phyloP scores from a whole-genome alignment of 2,888 invertebrate genomes.

The Cerastis rubricosa region DNA sequence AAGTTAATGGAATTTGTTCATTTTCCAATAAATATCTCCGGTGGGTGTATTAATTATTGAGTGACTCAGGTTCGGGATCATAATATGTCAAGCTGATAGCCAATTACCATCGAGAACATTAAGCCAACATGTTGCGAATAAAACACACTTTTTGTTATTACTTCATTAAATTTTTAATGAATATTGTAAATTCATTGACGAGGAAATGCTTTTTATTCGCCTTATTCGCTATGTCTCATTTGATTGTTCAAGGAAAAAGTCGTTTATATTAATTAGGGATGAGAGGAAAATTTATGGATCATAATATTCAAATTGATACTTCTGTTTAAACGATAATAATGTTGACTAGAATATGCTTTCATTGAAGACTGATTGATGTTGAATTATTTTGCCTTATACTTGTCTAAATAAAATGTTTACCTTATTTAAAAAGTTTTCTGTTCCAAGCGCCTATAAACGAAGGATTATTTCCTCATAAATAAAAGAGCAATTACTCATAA shows the following conservation, averaged over 20 bases:
- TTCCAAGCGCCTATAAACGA: neutral
- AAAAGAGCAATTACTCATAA: conserved; percentile 38
- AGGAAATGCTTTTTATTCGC: conserved; percentile 5
- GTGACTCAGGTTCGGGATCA: conserved; percentile 64
- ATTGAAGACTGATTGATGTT: too few species aligned
- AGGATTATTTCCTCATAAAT: conserved; percentile 23
- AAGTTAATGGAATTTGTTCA: conserved; percentile 71
- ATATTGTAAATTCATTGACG: conserved; percentile 37
- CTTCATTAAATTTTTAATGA: conserved; percentile 51
- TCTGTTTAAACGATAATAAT: conserved; percentile 21
- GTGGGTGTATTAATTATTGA: conserved; percentile 72
- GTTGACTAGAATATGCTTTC: conserved; percentile 5
- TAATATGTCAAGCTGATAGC: conserved; percentile 68
- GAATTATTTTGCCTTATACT: neutral
- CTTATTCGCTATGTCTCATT: neutral
- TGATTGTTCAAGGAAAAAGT: conserved; percentile 30
- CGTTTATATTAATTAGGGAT: conserved; percentile 27
- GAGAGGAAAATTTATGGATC: neutral
- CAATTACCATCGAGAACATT: conserved; percentile 72
- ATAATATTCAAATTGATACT: neutral
- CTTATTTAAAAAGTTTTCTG: neutral
- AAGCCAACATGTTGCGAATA: conserved; percentile 37
- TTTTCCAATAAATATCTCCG: conserved; percentile 71
- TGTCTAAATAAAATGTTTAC: neutral
- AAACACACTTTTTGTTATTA: conserved; percentile 52